Base-by-base conservation (phyloP, 1,140 invertebrate species). In the Eciton burchellii region DNA sequence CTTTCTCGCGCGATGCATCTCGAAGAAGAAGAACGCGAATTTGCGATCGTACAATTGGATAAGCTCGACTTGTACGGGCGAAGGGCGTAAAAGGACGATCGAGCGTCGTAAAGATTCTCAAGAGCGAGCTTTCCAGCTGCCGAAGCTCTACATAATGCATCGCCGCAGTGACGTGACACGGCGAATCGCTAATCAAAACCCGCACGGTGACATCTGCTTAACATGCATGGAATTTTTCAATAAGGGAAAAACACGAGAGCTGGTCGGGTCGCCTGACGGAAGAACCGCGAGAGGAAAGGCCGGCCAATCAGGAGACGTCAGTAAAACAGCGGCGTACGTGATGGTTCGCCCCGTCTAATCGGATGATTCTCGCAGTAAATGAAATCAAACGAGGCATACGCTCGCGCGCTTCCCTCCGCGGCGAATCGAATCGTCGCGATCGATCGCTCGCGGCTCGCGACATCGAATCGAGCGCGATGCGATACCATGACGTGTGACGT, bases 141-240 rank as follows among this genome's bases (percentile, higher is more conserved):
- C n/a, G 19, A 35, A 29, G 47, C 35, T n/a, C 35, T 16, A 26
- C n/a, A n/a, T 65, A 49, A 65, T 41, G 26, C 26, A 9, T 9
- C 14, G 9, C 21, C 11, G 5, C 49, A 72, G 57, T 35, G 21
- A 43, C 43, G 19, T 35, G 24, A n/a, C 49, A n/a, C 14, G 14
- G 35, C 19, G 16, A 77, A 77, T 68, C 24, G 63, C 29, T 49
- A 79, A 68, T 79, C 62, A 66, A 79, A 54, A 43, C 6, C 35
- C 24, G 72, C 41, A 3, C 29, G n/a, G 59, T 63, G 72, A 29
- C 8, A 45, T 77, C 62, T 56, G 52, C 21, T 83, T 70, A 83
- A 60, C 54, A 68, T 79, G 73, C 73, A 79, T 68, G 56, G 43
- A 77, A 83, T 83, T 83, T 83, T 79, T 83, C 73, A 57, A 65